Percentiles rank a stretch among this genome's conserved stretches.
Evolutionary conservation across 2,888 invertebrate genomes (phyloP).

Genomic region (Eustalomyia histrio): DNA sequence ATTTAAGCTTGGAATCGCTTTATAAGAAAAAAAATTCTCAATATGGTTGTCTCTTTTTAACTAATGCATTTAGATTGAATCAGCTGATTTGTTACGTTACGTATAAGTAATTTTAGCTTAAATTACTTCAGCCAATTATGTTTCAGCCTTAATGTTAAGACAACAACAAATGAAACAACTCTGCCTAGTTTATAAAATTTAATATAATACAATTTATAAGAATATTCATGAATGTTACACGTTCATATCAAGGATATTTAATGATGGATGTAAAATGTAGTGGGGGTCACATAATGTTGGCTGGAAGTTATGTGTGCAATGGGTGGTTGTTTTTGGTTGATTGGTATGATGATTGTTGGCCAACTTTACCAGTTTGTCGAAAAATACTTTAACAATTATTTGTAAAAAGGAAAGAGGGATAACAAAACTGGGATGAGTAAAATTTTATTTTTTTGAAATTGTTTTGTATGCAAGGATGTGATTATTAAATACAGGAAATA

Average conservation of each 20-base stretch:
- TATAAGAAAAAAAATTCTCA: too few species aligned
- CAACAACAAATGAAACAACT: slow-evolving; percentile 12
- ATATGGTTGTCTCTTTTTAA: too few species aligned
- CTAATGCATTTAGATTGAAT: too few species aligned
- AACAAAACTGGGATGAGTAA: background rate
- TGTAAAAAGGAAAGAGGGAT: slow-evolving; percentile 6
- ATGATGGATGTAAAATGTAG: slow-evolving; percentile 44
- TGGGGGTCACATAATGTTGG: background rate
- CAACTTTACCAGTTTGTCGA: slow-evolving; percentile 32
- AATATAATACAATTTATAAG: slow-evolving; percentile 52
- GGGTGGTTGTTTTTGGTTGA: slow-evolving; percentile 20
- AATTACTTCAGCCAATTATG: too few species aligned
- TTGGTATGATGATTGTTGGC: slow-evolving; percentile 38
- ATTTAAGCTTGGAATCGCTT: too few species aligned
- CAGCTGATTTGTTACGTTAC: too few species aligned
- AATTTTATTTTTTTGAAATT: slow-evolving; percentile 9
- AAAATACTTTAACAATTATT: slow-evolving; percentile 47
- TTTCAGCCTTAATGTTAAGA: too few species aligned
- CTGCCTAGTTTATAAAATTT: slow-evolving; percentile 12
- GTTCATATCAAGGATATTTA: slow-evolving; percentile 40
- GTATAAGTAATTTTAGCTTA: too few species aligned
- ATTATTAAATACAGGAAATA: slow-evolving; percentile 70
- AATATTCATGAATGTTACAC: slow-evolving; percentile 56
- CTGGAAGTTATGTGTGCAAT: background rate
- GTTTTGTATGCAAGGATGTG: slow-evolving; percentile 61